Base-by-base conservation (phyloP, 2,888 invertebrate genomes). In the Zeuzera pyrina region DNA sequence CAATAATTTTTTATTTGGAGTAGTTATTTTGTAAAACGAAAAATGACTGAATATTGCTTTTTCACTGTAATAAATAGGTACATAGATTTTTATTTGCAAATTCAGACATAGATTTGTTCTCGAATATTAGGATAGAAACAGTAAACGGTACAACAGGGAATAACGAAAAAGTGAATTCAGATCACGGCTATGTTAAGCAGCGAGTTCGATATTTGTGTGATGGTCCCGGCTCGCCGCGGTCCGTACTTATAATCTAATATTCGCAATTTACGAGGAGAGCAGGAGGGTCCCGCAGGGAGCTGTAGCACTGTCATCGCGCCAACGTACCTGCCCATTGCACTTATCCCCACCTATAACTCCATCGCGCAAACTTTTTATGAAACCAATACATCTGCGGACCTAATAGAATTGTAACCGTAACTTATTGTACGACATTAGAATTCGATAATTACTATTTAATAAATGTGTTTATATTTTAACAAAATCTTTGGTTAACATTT, bases 201-300 rank as follows among this genome's bases (percentile, higher is more conserved):
- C 56, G 68, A 69, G 74, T 68, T 74, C 68, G 72, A 72, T 69
- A 68, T 70, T 72, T 66, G 59, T 59, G 56, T 72, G 76, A 78
- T 76, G 70, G 76, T 64, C 66, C 64, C 54, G 46, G 45, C 52
- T 41, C 29, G 60, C 73, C 74, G 69, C 78, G 71, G 64, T 65
- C 69, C 71, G 73, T 71, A 77, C 78, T 81, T 79, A 79, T 81
- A 78, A 81, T 81, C 78, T 81, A 81, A 81, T 81, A 81, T 79
- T 78, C 74, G 74, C 77, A 81, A 81, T 81, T 79, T 78, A 79
- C 76, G 77, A 71, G 78, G 76, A 74, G 77, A 77, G 69, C 69
- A 59, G 62, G 57, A 67, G 62, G 57, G 66, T 62, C 55, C 79
- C 74, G 52, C 51, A 41, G 79, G 79, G 78, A 74, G 61, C 64